phyloP scores from a whole-genome alignment of 2,888 invertebrate genomes.

The Epirrita christyi region DNA sequence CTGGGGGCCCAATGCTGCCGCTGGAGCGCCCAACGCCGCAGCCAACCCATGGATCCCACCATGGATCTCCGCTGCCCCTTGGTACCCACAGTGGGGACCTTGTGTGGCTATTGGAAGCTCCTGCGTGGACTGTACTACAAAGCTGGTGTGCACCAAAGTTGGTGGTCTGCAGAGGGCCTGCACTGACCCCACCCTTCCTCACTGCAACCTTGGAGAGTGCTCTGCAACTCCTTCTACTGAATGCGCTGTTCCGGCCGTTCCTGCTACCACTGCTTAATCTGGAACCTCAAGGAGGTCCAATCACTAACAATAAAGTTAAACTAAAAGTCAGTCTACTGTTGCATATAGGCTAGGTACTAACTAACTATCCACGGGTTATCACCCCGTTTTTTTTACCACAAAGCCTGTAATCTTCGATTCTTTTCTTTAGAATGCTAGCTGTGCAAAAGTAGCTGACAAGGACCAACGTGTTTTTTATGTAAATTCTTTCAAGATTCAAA shows the following conservation, averaged over 20 bases:
- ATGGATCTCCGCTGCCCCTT: slow-evolving; percentile 69
- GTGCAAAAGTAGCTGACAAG: not conserved
- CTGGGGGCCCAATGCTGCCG: slow-evolving; percentile 18
- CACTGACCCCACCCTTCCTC: slow-evolving; percentile 68
- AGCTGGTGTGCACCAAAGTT: slow-evolving; percentile 68
- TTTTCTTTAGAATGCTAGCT: no score
- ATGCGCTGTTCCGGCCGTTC: slow-evolving; percentile 52
- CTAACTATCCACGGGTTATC: no score
- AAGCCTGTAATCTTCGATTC: not conserved
- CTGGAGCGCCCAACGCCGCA: slow-evolving; percentile 45
- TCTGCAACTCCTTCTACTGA: slow-evolving; percentile 71
- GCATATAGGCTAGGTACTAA: not conserved
- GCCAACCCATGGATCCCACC: slow-evolving; percentile 72
- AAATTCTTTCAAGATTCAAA: not conserved
- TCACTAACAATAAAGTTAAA: not conserved
- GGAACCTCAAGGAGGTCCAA: slow-evolving; percentile 1
- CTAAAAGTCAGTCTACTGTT: not conserved
- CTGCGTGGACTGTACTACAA: slow-evolving; percentile 70
- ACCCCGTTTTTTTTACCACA: not conserved
- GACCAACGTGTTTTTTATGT: not conserved
- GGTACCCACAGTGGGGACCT: slow-evolving; percentile 70
- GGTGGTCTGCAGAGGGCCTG: slow-evolving; percentile 68
- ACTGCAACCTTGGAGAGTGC: slow-evolving; percentile 77
- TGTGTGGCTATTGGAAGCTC: slow-evolving; percentile 64
- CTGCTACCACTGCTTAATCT: slow-evolving; percentile 35